These are phyloP conservation scores for Phyllopteryx taeniolatus DNA, from an alignment of 2,113 vertebrate species.

Conservation along the genomic window DNA sequence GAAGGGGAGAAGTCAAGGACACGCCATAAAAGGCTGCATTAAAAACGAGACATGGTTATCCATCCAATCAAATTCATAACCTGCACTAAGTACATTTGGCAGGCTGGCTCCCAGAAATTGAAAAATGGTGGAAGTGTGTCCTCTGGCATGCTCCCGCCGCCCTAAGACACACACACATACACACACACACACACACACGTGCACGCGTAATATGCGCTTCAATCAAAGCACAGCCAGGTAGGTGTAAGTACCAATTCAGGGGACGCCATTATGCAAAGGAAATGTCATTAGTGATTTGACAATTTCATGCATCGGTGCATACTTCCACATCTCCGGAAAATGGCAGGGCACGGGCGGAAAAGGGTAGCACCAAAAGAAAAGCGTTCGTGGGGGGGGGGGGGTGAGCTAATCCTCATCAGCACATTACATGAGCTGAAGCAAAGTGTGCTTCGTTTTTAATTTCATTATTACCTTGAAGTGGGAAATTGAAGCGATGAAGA, in stretches of 20 bases:
- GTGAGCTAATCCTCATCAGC: constrained; percentile 15
- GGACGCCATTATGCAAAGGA: constrained; percentile 57
- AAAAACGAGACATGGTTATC: constrained; percentile 34
- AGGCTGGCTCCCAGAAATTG: constrained; percentile 36
- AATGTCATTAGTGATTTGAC: constrained; percentile 65
- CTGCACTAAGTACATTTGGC: constrained; percentile 44
- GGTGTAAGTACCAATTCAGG: constrained; percentile 50
- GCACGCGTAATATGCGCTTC: constrained; percentile 18
- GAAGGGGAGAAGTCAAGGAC: constrained; percentile 38
- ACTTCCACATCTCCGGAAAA: constrained; percentile 42
- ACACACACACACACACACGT: constrained; percentile 28
- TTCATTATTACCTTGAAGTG: background rate
- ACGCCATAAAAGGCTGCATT: constrained; percentile 24
- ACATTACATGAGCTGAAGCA: background rate
- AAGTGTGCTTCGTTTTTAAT: background rate
- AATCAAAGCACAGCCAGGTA: constrained; percentile 50
- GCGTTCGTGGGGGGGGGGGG: background rate
- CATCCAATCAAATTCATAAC: constrained; percentile 56
- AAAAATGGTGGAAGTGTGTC: constrained; percentile 45
- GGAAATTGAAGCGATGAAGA: background rate
- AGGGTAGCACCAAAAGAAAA: constrained; percentile 38
- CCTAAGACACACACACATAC: constrained; percentile 24
- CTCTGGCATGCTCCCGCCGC: constrained; percentile 17
- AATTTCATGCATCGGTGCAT: constrained; percentile 62
- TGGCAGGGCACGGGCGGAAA: constrained; percentile 3